Percentiles rank a stretch among this genome's conserved stretches.
phyloP scores from a whole-genome alignment of 2,113 vertebrate species.

The Eleginops maclovinus region DNA sequence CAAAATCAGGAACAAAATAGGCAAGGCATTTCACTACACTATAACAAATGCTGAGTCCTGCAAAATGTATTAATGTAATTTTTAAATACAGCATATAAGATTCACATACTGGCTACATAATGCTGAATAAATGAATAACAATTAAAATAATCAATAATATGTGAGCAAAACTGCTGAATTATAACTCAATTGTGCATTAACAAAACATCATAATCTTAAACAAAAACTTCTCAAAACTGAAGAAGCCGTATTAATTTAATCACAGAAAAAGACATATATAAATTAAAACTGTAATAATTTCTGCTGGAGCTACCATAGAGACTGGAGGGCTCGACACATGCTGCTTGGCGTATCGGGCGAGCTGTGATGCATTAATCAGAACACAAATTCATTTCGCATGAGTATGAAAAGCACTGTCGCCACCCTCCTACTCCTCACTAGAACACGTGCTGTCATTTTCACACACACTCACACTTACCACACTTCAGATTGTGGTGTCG shows the following conservation, averaged over 20 bases:
- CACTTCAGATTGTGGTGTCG: conserved; percentile 59
- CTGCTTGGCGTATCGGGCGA: conserved; percentile 42
- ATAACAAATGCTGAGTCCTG: too few relatives aligned
- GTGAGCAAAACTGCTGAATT: not conserved
- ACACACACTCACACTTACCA: conserved; percentile 59
- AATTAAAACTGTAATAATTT: not conserved
- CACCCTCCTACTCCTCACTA: conserved; percentile 58
- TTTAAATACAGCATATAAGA: not conserved
- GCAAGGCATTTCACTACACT: not conserved
- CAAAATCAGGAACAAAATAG: not conserved
- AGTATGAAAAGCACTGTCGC: conserved; percentile 48
- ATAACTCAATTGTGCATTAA: not conserved
- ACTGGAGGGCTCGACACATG: conserved; percentile 44
- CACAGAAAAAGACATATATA: not conserved
- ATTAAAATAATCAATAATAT: too few relatives aligned
- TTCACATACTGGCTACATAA: not conserved
- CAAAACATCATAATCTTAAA: not conserved
- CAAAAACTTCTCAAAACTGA: not conserved
- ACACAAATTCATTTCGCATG: conserved; percentile 50
- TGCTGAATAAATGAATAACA: not conserved
- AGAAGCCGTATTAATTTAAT: not conserved
- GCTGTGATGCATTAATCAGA: conserved; percentile 49
- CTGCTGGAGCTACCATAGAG: conserved; percentile 16
- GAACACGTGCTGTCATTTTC: conserved; percentile 65
- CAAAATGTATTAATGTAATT: too few relatives aligned